Base-by-base conservation (phyloP, 2,113 vertebrate genomes). In the Picathartes gymnocephalus region DNA sequence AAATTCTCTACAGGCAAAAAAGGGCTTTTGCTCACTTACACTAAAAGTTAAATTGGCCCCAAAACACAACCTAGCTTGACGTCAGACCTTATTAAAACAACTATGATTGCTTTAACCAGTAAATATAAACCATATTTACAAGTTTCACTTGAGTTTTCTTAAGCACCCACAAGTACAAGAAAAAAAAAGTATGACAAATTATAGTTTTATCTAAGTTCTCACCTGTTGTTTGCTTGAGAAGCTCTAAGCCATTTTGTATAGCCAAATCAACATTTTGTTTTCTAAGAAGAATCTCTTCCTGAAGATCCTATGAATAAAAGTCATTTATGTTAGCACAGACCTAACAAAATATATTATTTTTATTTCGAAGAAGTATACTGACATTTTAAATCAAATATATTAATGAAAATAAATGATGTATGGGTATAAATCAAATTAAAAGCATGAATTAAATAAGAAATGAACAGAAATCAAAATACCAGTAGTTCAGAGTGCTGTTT, bases 191-290 rank as follows among this genome's bases (percentile, higher is more conserved):
- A 61, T 31, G 33, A 15, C 22, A 24, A 84, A 80, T 22, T 33
- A 70, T 4, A 39, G 47, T 58, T 83, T 81, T 42, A 24, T 68
- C 37, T 81, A 81, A 68, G 9, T 33, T 87, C 98, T 97, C 96
- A 99, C 99, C 99, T 98, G 99, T 99, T 82, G 99, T 99, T 95
- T 99, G 99, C 92, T 99, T 99, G 78, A 99, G 98, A 44, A 99
- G 98, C 86, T 99, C 99, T 97, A 99, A 96, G 65, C 99, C 99
- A 94, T 99, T 99, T 82, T 97, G 98, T 92, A 99, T 91, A 28
- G 99, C 99, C 91, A 99, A 98, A 93, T 99, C 99, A 72, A 99
- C 98, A 85, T 98, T 98, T 94, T 98, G 98, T 96, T 98, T 99
- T 92, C 98, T 98, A 91, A 98, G 96, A 80, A 98, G 88, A 94